Conservation (phyloP, 2,797 vertebrate genomes). For the Nyctibius grandis region DNA sequence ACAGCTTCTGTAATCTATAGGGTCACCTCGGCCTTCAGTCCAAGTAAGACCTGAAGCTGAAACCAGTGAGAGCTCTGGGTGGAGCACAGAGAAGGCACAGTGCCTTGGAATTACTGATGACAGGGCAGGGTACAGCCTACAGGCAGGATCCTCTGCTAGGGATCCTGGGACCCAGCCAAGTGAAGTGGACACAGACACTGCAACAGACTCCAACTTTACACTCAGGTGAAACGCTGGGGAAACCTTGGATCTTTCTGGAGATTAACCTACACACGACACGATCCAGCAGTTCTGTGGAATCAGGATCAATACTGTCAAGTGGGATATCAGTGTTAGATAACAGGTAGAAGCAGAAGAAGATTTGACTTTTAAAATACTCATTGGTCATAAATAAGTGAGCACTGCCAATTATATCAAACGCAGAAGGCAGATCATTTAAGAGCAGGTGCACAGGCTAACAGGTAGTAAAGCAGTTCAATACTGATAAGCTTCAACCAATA, state of each 20-base stretch:
- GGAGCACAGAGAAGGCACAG: neutral
- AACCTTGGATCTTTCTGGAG: neutral
- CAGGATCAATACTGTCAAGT: neutral
- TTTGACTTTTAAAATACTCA: neutral
- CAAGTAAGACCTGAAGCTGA: neutral
- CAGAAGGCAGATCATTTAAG: neutral
- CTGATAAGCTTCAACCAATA: neutral
- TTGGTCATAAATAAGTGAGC: neutral
- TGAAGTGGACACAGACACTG: neutral
- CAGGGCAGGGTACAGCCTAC: neutral
- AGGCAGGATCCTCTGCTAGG: neutral
- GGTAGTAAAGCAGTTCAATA: neutral
- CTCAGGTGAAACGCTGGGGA: neutral
- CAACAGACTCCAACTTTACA: neutral
- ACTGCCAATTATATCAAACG: neutral
- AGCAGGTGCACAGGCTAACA: neutral
- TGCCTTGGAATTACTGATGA: neutral
- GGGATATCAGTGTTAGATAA: neutral
- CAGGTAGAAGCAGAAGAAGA: neutral
- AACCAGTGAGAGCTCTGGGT: rapidly evolving
- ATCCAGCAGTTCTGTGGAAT: neutral
- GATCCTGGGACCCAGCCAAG: neutral
- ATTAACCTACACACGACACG: neutral
- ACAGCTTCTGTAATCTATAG: neutral
- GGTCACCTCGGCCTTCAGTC: neutral